Conservation (phyloP, 1,140 invertebrate species). For the Polypedilum vanderplanki region DNA sequence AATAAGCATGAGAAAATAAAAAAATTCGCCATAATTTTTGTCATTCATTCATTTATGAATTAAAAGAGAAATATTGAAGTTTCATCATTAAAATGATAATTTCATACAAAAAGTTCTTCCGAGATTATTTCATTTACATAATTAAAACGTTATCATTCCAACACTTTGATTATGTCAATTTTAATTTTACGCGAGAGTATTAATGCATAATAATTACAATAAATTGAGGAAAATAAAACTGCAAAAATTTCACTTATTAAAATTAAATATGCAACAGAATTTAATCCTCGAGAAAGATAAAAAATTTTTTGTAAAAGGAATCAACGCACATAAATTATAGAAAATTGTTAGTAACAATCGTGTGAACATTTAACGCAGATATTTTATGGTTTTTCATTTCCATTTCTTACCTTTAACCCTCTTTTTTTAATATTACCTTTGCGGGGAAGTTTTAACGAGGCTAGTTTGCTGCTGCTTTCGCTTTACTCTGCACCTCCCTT, state of each 20-base stretch:
- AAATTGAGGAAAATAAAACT: too few relatives aligned
- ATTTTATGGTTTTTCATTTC: conserved; percentile 9
- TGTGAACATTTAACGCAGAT: conserved; percentile 20
- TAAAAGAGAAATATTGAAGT: too few relatives aligned
- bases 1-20: too few relatives aligned
- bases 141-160: background rate
- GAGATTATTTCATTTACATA: background rate
- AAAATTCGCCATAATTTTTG: too few relatives aligned
- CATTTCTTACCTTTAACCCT: background rate
- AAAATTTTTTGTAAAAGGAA: background rate
- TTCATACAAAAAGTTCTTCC: background rate
- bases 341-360: conserved; percentile 1
- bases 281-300: too few relatives aligned
- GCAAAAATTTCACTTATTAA: too few relatives aligned
- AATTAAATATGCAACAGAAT: too few relatives aligned
- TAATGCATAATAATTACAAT: background rate
- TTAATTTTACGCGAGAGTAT: conserved; percentile 1
- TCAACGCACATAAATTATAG: conserved; percentile 10
- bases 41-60: too few relatives aligned
- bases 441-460: conserved; percentile 23
- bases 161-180: background rate
- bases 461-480: background rate
- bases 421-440: background rate
- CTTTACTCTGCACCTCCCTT: background rate
- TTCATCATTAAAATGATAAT: background rate